Base-by-base conservation (phyloP, 1,140 invertebrate species). In the Mactra quadrangularis region DNA sequence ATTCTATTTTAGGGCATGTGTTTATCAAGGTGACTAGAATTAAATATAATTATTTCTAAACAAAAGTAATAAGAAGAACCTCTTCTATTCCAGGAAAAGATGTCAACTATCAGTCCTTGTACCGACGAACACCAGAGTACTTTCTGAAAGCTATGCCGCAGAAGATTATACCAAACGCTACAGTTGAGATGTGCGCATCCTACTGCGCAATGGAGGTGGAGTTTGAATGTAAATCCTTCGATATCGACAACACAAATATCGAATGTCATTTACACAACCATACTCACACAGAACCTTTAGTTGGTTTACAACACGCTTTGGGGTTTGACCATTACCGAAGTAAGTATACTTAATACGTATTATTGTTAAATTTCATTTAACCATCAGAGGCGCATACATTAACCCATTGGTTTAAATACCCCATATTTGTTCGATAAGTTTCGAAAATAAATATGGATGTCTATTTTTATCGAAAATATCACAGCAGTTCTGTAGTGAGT, bases 191-290 rank as follows among this genome's bases (percentile, higher is more conserved):
- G 0, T 91, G 90, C 75, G 87, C 90, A 55, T 52, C 82, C 13
- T 29, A 60, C 9, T 91, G 90, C 72, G 87, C 85, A 15, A 81
- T 77, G 45, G 88, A 91, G 53, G 76, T 79, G 27, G 71, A 75
- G 17, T 91, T 91, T 71, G 90, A 91, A 57, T 91, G 90, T 57
- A 85, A 85, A 68, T 91, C 90, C 9, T 91, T 90, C 55, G 90
- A 91, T 57, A 66, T 89, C 27, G 87, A 89, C 74, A 89, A 89
- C 60, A 50, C 62, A 52, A 53, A 78, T 7, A 72, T 68, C 31
- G 84, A 75, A 17, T 91, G 90, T 75, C 79, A 85, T 50, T 57
- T 91, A 19, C 87, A 86, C 47, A 90, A 89, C 77, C 76, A 89
- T 35, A 85, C 87, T 1, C 87, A 88, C 59, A 83, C 84, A 19